Percentiles rank a stretch among this genome's conserved stretches.
These are phyloP conservation scores for Cyphomyrus discorhynchus DNA, from an alignment of 2,113 vertebrate species.

Conservation along the genomic window DNA sequence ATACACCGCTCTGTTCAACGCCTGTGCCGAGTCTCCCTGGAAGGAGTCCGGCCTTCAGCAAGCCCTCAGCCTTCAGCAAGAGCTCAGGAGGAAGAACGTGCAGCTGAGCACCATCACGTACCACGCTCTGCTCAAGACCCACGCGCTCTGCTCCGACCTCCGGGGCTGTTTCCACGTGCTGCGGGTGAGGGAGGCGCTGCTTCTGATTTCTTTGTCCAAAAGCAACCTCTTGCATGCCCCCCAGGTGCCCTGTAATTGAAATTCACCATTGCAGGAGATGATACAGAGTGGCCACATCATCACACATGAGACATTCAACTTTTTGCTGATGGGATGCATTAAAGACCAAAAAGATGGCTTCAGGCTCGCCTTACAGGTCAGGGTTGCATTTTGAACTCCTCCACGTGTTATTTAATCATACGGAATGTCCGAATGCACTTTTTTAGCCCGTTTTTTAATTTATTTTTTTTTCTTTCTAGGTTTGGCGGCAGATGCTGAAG, in stretches of 20 bases:
- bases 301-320: constrained; percentile 81
- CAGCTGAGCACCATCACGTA: constrained; percentile 73
- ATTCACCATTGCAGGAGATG: constrained; percentile 68
- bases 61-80: constrained; percentile 71
- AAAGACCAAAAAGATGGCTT: constrained; percentile 77
- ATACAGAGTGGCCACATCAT: constrained; percentile 68
- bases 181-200: constrained; percentile 56
- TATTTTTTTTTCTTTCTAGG: constrained; percentile 48
- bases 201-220: neutral
- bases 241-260: neutral
- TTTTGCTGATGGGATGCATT: constrained; percentile 83
- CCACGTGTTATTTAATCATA: neutral
- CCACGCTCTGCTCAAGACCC: constrained; percentile 78
- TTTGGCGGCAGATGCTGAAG: constrained; percentile 82
- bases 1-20: constrained; percentile 89
- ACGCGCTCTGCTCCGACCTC: constrained; percentile 72
- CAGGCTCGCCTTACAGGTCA: constrained; percentile 78
- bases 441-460: neutral
- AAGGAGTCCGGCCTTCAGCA: constrained; percentile 74
- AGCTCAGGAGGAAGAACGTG: constrained; percentile 66
- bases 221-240: neutral
- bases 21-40: constrained; percentile 76
- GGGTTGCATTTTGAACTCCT: neutral
- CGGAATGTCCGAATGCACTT: neutral
- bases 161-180: constrained; percentile 72